Evolutionary conservation across 2,113 vertebrate genomes (phyloP), one percentile per base, ranked within the genome.

Genomic region (Calonectris borealis): DNA sequence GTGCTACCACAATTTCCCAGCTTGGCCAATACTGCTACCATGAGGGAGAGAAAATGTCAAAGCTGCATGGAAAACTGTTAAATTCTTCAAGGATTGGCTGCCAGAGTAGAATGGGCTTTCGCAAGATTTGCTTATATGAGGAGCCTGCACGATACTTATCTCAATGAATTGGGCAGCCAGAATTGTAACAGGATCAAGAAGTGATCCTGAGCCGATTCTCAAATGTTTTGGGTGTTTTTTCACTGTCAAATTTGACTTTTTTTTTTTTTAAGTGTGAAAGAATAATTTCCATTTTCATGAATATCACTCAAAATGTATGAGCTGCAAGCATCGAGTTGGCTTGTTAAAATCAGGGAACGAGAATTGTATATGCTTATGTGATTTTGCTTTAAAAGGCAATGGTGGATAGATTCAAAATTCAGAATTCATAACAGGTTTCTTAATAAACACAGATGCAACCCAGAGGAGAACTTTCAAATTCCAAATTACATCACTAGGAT

Each of bases 161-260:
- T 90, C 70, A 80, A 12, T 61, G 68, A 81, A 58, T 14, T 75
- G 72, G 77, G 66, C 17, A 25, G 68, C 18, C 82, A 77, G 57
- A 76, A 91, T 54, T 79, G 71, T 93, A 84, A 83, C 70, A 66
- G 66, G 73, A 83, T 95, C 78, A 91, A 87, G 66, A 79, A 76
- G 46, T 44, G 81, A 83, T 91, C 54, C 66, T 79, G 46, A 82
- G 38, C 40, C 21, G 44, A 62, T 94, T 94, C 78, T 75, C 46
- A 38, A 85, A 91, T 79, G 52, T 54, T 71, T 81, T 82, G 57
- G 27, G 52, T 93, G 70, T 58, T 81, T 93, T 71, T 84, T 86
- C 44, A 61, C 61, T 86, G 71, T 83, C 38, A 89, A 29, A 69
- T 81, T 83, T 76, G 31, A 38, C 20, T 34, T 40, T 9, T 49